phyloP scores from a whole-genome alignment of 2,888 invertebrate species.

The Agonum fuliginosum region DNA sequence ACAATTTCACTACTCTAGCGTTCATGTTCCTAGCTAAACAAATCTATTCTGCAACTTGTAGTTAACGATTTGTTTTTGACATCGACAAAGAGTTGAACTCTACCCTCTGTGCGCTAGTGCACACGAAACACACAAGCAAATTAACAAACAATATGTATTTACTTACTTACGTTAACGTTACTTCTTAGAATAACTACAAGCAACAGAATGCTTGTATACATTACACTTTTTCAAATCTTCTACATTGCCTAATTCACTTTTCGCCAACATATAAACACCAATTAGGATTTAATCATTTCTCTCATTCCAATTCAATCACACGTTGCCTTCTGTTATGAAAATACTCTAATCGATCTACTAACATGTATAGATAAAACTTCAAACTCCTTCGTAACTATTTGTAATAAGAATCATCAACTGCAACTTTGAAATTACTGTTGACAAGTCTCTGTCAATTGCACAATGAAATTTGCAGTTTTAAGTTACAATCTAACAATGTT shows the following conservation, averaged over 20 bases:
- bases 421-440: constrained; percentile 12
- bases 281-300: constrained; percentile 64
- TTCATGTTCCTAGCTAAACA: constrained; percentile 49
- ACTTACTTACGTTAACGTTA: constrained; percentile 47
- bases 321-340: constrained; percentile 53
- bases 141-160: constrained; percentile 44
- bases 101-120: constrained; percentile 11
- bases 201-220: constrained; percentile 55
- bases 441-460: constrained; percentile 9
- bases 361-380: constrained; percentile 54
- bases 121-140: constrained; percentile 38
- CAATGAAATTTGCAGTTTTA: constrained; percentile 20
- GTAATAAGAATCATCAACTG: constrained; percentile 17
- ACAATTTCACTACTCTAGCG: constrained; percentile 55
- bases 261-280: constrained; percentile 67
- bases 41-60: constrained; percentile 56
- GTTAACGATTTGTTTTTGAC: constrained; percentile 42
- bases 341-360: constrained; percentile 58
- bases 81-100: constrained; percentile 11
- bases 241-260: constrained; percentile 58
- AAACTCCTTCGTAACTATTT: constrained; percentile 41
- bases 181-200: constrained; percentile 52
- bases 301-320: constrained; percentile 38
- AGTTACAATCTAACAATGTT: constrained; percentile 19
- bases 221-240: constrained; percentile 43